Evolutionary conservation across 1,140 invertebrate genomes (phyloP).

Genomic region (Plutomurus gul): DNA sequence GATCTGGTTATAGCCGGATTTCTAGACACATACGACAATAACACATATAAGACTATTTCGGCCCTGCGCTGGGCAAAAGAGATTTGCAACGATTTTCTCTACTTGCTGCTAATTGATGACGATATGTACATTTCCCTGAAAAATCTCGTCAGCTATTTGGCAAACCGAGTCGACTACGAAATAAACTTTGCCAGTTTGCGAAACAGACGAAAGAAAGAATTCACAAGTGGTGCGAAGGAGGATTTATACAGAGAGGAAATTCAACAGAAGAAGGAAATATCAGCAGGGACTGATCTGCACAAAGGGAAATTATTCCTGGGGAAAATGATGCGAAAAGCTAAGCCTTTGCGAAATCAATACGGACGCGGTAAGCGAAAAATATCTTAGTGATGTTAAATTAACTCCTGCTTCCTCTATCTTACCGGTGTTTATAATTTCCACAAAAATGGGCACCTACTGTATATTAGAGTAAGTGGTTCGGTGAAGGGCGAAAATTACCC

Average conservation of each 20-base stretch:
- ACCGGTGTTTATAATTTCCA: no score
- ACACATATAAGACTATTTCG: conserved; percentile 90
- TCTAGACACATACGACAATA: conserved; percentile 83
- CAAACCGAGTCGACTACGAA: conserved; percentile 72
- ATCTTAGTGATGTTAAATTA: no score
- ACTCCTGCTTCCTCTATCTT: no score
- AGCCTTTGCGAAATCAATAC: conserved; percentile 66
- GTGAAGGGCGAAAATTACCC: no score
- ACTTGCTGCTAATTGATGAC: conserved; percentile 87
- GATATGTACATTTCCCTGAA: conserved; percentile 88
- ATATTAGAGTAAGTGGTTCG: no score
- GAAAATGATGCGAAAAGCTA: conserved; percentile 77
- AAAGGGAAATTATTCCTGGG: conserved; percentile 72
- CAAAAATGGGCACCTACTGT: no score
- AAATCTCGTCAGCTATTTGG: conserved; percentile 76
- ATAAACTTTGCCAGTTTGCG: background rate
- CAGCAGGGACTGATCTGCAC: conserved; percentile 60
- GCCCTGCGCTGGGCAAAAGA: conserved; percentile 80
- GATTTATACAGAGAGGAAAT: no score
- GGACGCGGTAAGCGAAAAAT: background rate
- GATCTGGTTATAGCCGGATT: conserved; percentile 87
- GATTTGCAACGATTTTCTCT: conserved; percentile 74
- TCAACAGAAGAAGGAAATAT: background rate
- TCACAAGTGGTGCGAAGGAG: no score
- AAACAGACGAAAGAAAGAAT: background rate